A percentile compares a stretch with the other conserved stretches of the same genome.
These are phyloP conservation scores for Epinephelus fuscoguttatus DNA, from an alignment of 2,113 vertebrate genomes.

Conservation along the genomic window DNA sequence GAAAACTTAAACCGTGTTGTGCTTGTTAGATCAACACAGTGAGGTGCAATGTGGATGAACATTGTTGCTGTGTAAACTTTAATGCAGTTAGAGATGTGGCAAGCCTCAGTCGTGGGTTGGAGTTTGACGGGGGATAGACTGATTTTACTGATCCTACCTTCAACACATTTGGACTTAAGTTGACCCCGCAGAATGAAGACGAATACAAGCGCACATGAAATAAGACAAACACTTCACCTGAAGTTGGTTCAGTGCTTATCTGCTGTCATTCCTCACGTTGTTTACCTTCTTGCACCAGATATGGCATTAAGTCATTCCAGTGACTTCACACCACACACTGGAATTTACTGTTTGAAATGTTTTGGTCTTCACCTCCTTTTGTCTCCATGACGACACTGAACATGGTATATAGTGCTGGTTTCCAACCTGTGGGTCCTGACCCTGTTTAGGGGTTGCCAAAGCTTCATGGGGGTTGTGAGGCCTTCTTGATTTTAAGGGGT, in stretches of 20 bases:
- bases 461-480: too few relatives aligned
- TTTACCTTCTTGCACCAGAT: conserved; percentile 52
- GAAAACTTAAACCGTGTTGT: conserved; percentile 27
- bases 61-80: background rate
- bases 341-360: conserved; percentile 31
- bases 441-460: too few relatives aligned
- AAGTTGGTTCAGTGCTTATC: conserved; percentile 62
- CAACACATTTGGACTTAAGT: conserved; percentile 26
- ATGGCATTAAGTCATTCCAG: conserved; percentile 48
- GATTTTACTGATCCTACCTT: background rate
- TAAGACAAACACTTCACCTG: conserved; percentile 39
- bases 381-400: background rate
- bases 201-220: conserved; percentile 31
- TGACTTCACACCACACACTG: background rate
- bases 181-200: conserved; percentile 35
- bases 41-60: background rate
- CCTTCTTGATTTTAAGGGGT: too few relatives aligned
- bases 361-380: background rate
- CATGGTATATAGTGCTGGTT: background rate
- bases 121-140: background rate
- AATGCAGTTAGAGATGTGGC: conserved; percentile 24
- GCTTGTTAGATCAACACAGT: conserved; percentile 22
- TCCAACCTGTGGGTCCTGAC: too few relatives aligned
- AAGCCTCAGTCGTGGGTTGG: background rate
- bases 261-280: conserved; percentile 56